Evolutionary conservation across 1,140 invertebrate genomes (phyloP), one percentile per base, ranked within the genome.

Genomic region (Drosophila cardini): DNA sequence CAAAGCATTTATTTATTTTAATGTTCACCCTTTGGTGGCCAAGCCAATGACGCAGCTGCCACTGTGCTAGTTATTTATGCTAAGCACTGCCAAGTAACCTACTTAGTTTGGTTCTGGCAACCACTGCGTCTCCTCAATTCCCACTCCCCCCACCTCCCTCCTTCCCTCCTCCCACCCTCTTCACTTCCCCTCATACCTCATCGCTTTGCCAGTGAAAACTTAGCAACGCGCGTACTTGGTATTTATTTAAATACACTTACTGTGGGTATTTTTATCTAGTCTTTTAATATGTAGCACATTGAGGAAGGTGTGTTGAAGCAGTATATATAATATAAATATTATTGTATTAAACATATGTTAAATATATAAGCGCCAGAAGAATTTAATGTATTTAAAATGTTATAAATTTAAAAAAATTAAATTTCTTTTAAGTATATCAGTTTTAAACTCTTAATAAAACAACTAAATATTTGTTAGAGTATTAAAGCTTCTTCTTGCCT

Each of bases 71-170:
- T 81, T 85, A 85, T 85, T 70, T 85, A 68, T 82, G 82, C 83
- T 87, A 87, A 85, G 70, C 82, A 76, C 75, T 85, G 83, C 83
- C 82, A 85, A 85, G 78, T 85, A 85, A 85, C 82, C 82, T 82
- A 85, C 78, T 85, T 85, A 78, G 58, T 72, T 65, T 61, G 36
- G 57, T 45, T 26, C 21, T 42, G 32, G 36, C 48, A 48, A 15
- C 43, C 74, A 13, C 11, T 1, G 64, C 43, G 30, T 38, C 10
- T 34, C 7, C 7, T 18, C 40, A 2, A 9, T 21, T 18, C 21
- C 26, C 18, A 16, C 32, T 30, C 32, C 42, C 72, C 38, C 26
- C 46, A 26, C 5, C 36, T 40, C 13, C n/a, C 9, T 38, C 32
- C 4, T 0, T 58, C 40, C 5, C 36, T 40, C 13, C n/a, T 7